Conservation (phyloP, 2,113 vertebrate species). For the Lepus timidus region DNA sequence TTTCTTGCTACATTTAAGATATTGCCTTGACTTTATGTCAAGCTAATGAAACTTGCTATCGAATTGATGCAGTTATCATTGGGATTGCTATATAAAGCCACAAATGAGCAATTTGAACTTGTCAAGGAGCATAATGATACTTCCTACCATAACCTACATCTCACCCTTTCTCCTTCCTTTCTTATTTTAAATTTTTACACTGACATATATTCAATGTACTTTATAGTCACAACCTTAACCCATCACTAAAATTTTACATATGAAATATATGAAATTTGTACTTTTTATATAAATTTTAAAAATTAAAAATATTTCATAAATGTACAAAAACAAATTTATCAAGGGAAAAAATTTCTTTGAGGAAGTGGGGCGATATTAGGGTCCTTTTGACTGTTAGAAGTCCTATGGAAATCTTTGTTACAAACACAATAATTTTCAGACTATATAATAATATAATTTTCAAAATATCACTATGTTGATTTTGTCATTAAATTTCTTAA, state of each 20-base stretch:
- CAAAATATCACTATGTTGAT: neutral
- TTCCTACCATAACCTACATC: too few species aligned
- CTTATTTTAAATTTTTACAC: too few species aligned
- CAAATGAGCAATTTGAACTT: constrained; percentile 22
- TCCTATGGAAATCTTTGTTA: neutral
- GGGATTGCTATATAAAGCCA: neutral
- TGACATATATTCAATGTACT: too few species aligned
- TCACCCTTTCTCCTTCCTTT: too few species aligned
- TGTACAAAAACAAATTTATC: too few species aligned
- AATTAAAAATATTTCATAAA: too few species aligned
- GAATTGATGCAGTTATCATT: neutral
- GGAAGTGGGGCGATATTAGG: neutral
- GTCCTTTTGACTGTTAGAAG: neutral
- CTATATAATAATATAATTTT: neutral
- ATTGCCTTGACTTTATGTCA: constrained; percentile 2
- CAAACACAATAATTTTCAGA: neutral
- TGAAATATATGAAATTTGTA: too few species aligned
- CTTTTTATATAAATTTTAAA: too few species aligned
- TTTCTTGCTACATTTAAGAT: constrained; percentile 46
- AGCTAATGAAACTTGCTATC: constrained; percentile 46
- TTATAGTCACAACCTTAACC: too few species aligned
- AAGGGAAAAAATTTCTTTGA: neutral
- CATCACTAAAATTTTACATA: too few species aligned
- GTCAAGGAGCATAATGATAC: neutral
- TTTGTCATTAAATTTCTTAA: neutral